Conservation (phyloP, 2,888 invertebrate species). For the Drosophila diplacantha region DNA sequence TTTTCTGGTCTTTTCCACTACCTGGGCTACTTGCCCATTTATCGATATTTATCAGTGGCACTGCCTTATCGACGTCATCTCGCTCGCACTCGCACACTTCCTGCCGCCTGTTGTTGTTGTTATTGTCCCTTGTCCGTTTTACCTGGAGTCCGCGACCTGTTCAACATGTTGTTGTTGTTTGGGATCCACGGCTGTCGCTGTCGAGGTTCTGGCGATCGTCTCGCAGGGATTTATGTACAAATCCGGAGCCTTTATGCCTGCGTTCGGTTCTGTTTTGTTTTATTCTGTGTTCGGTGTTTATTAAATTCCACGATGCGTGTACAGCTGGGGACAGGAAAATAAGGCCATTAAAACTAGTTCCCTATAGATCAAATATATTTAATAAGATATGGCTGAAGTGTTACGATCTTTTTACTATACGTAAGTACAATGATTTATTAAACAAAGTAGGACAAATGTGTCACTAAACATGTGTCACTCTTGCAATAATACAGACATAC, state of each 20-base stretch:
- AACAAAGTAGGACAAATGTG: not conserved
- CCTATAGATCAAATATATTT: not conserved
- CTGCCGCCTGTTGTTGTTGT: constrained; percentile 38
- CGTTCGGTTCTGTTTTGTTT: constrained; percentile 55
- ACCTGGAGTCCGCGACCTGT: constrained; percentile 62
- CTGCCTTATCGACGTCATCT: constrained; percentile 45
- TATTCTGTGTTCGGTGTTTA: constrained; percentile 60
- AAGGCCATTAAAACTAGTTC: not conserved
- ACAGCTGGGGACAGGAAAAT: constrained; percentile 16
- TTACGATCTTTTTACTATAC: not conserved
- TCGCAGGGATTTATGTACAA: constrained; percentile 51
- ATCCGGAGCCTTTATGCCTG: constrained; percentile 53
- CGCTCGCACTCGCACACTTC: constrained; percentile 41
- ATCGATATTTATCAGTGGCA: constrained; percentile 61
- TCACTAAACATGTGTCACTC: not conserved
- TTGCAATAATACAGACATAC: not conserved
- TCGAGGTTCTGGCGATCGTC: constrained; percentile 53
- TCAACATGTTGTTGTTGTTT: constrained; percentile 47
- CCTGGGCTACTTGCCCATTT: constrained; percentile 35
- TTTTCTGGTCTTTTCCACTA: constrained; percentile 13
- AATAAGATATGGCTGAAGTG: not conserved
- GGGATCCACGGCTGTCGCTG: constrained; percentile 17
- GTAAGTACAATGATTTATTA: not conserved
- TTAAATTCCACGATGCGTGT: constrained; percentile 54
- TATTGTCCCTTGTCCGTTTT: constrained; percentile 31